Evolutionary conservation across 2,113 vertebrate genomes (phyloP).

Genomic region (Tupaia chinensis): DNA sequence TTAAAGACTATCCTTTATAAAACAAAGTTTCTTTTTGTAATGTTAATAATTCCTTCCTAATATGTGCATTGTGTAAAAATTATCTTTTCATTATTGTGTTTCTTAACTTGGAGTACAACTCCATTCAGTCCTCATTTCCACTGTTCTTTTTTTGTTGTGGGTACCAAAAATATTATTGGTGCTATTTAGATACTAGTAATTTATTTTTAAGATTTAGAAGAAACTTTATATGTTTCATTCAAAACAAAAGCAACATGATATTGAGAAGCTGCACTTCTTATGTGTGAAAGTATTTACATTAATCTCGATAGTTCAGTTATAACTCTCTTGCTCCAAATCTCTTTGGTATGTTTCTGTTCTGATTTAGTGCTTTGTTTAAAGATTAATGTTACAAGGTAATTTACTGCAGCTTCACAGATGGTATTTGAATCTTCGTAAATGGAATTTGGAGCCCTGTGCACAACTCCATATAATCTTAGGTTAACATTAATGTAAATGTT

Average conservation of each 20-base stretch:
- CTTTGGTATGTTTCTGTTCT: constrained; percentile 83
- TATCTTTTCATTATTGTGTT: neutral
- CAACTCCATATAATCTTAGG: constrained; percentile 80
- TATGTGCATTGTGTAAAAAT: constrained; percentile 39
- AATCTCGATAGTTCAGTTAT: constrained; percentile 85
- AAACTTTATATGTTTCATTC: constrained; percentile 53
- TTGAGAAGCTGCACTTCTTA: constrained; percentile 72
- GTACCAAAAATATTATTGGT: neutral
- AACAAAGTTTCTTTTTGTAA: constrained; percentile 38
- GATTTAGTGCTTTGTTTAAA: constrained; percentile 82
- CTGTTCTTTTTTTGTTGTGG: neutral
- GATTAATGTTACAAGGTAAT: constrained; percentile 79
- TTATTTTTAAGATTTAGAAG: constrained; percentile 65
- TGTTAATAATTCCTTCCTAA: neutral
- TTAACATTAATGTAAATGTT: constrained; percentile 85
- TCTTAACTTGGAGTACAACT: neutral
- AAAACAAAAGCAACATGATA: constrained; percentile 59
- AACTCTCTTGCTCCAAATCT: constrained; percentile 86
- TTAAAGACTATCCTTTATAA: constrained; percentile 50
- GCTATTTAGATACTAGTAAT: constrained; percentile 40
- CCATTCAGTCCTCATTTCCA: constrained; percentile 19
- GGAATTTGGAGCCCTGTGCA: constrained; percentile 70
- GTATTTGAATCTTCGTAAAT: constrained; percentile 83
- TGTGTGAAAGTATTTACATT: constrained; percentile 84
- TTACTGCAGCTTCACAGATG: constrained; percentile 84